Evolutionary conservation across 1,140 invertebrate genomes (phyloP).

Genomic region (Leptoteleia sp.): DNA sequence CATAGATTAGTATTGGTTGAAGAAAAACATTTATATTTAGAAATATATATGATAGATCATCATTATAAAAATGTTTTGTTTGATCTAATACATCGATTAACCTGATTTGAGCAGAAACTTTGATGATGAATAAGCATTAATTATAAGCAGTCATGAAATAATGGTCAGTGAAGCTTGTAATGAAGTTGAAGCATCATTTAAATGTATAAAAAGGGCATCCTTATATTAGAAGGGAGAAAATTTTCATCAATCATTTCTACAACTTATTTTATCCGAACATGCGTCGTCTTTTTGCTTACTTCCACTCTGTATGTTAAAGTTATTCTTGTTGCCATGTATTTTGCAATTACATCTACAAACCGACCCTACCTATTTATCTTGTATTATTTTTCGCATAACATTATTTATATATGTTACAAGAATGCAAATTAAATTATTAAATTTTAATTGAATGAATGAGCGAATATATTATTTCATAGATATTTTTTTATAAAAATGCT

Average conservation of each 20-base stretch:
- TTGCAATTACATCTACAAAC: slow-evolving; percentile 61
- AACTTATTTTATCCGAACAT: slow-evolving; percentile 42
- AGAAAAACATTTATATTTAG: too few relatives aligned
- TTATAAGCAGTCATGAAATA: slow-evolving; percentile 33
- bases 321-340: slow-evolving; percentile 51
- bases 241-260: slow-evolving; percentile 17
- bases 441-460: too few relatives aligned
- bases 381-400: background rate
- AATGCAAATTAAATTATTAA: slow-evolving; percentile 1
- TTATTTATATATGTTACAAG: background rate
- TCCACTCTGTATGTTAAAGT: slow-evolving; percentile 60
- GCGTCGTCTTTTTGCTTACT: slow-evolving; percentile 39
- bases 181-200: slow-evolving; percentile 20
- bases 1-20: background rate
- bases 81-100: slow-evolving; percentile 35
- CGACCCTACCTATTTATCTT: slow-evolving; percentile 49
- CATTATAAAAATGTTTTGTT: slow-evolving; percentile 9
- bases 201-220: slow-evolving; percentile 15
- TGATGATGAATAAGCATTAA: slow-evolving; percentile 42
- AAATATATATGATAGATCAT: background rate
- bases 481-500: too few relatives aligned
- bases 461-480: too few relatives aligned
- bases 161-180: slow-evolving; percentile 28
- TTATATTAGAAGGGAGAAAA: slow-evolving; percentile 21
- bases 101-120: slow-evolving; percentile 49